These are phyloP conservation scores for Gadopsis marmoratus DNA, from an alignment of 2,797 vertebrate genomes.

Conservation along the genomic window DNA sequence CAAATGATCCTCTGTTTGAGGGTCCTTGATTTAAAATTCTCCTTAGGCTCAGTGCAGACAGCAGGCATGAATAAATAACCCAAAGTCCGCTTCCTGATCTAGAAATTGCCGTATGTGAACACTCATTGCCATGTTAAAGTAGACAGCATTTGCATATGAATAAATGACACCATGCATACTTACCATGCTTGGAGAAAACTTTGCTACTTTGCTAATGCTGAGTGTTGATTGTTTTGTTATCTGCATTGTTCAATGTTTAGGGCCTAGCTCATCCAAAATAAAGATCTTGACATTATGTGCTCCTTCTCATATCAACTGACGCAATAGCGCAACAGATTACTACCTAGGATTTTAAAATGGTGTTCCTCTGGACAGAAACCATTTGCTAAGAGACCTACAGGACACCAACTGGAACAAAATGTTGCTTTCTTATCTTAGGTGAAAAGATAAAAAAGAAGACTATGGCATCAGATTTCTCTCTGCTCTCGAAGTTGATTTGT, in stretches of 20 bases:
- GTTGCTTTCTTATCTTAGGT: neutral
- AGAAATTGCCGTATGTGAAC: conserved; percentile 6
- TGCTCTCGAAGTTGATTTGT: too few species aligned
- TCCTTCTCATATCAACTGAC: neutral
- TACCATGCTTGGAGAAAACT: neutral
- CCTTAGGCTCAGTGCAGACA: conserved; percentile 29
- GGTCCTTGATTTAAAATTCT: conserved; percentile 40
- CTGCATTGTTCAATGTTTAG: neutral
- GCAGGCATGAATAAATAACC: conserved; percentile 39
- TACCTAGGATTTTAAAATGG: neutral
- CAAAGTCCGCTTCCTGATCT: conserved; percentile 15
- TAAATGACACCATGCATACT: conserved; percentile 28
- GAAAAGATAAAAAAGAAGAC: neutral
- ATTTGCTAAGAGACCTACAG: neutral
- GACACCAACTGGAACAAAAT: neutral
- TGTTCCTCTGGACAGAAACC: neutral
- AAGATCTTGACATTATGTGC: neutral
- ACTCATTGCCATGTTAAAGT: neutral
- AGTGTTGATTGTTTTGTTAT: neutral
- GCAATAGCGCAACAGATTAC: neutral
- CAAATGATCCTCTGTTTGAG: conserved; percentile 1
- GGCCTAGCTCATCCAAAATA: neutral
- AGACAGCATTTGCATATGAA: conserved; percentile 3
- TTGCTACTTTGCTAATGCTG: neutral
- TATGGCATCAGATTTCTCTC: too few species aligned